A percentile compares a stretch with the other conserved stretches of the same genome.
phyloP scores from a whole-genome alignment of 1,140 invertebrate species.

The Bombus terrestris region DNA sequence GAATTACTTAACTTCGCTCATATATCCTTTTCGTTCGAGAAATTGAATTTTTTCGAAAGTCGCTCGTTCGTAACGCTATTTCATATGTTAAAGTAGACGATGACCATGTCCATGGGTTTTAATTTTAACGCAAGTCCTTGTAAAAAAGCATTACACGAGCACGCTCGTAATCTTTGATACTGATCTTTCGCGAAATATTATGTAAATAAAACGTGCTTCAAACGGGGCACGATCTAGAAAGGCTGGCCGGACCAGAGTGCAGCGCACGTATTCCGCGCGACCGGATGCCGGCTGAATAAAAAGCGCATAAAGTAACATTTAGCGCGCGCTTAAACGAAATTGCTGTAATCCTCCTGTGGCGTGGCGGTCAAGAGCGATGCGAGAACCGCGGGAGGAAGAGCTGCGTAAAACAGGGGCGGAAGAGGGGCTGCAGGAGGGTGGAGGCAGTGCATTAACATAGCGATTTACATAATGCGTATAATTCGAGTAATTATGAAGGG shows the following conservation, averaged over 20 bases:
- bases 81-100: not conserved
- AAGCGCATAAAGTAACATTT: slow-evolving; percentile 78
- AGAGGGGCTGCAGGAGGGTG: slow-evolving; percentile 12
- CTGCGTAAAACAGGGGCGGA: not conserved
- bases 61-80: not conserved
- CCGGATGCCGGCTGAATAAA: slow-evolving; percentile 66
- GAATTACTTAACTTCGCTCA: no score
- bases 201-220: slow-evolving; percentile 76
- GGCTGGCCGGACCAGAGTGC: not conserved
- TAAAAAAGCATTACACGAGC: not conserved
- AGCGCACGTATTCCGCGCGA: slow-evolving; percentile 15
- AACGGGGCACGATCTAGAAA: slow-evolving; percentile 57
- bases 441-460: slow-evolving; percentile 77
- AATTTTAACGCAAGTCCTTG: slow-evolving; percentile 4
- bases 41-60: not conserved
- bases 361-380: slow-evolving; percentile 36
- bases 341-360: slow-evolving; percentile 78
- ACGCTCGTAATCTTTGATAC: slow-evolving; percentile 62
- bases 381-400: slow-evolving; percentile 5
- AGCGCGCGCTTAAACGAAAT: slow-evolving; percentile 80
- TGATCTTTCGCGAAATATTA: slow-evolving; percentile 74
- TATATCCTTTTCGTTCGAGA: no score
- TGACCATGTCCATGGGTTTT: slow-evolving; percentile 1
- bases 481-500: slow-evolving; percentile 83
- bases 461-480: slow-evolving; percentile 83